Conservation (phyloP, 2,113 vertebrate genomes). For the Tetraodon nigroviridis region DNA sequence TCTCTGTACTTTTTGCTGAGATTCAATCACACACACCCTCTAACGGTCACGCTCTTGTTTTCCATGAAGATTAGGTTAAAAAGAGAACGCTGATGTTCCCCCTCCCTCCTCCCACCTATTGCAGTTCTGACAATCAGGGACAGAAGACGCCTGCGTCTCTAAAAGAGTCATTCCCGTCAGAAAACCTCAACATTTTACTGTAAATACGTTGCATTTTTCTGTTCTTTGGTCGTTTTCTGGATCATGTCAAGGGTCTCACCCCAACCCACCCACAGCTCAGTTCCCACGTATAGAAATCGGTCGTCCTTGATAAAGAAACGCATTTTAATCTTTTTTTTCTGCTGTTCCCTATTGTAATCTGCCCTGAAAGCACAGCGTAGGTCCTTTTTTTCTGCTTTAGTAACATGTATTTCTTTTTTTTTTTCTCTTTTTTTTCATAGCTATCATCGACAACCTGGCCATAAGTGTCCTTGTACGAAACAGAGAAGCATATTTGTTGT, state of each 20-base stretch:
- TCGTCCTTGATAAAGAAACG: not conserved
- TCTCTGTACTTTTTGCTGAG: constrained; percentile 13
- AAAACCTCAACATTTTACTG: constrained; percentile 77
- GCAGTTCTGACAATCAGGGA: constrained; percentile 90
- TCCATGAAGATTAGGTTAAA: constrained; percentile 12
- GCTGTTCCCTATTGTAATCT: not conserved
- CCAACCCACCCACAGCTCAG: no score
- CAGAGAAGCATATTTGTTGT: no score
- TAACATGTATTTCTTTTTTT: constrained; percentile 5
- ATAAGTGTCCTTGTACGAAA: constrained; percentile 75
- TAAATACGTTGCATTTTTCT: constrained; percentile 92
- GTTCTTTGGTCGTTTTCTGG: constrained; percentile 36
- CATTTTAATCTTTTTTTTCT: not conserved
- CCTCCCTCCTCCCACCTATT: constrained; percentile 54
- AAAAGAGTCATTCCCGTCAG: constrained; percentile 79
- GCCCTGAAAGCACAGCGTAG: constrained; percentile 56
- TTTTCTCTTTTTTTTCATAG: constrained; percentile 23
- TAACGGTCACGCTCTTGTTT: constrained; percentile 12
- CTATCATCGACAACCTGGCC: constrained; percentile 60
- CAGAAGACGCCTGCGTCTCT: constrained; percentile 76
- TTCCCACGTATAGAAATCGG: no score
- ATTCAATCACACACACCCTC: no score
- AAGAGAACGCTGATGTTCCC: constrained; percentile 13
- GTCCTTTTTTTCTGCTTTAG: constrained; percentile 22
- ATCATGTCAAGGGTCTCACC: constrained; percentile 19